Percentiles rank a stretch among this genome's conserved stretches.
These are phyloP conservation scores for Agelastica alni DNA, from an alignment of 2,888 invertebrate species.

Conservation along the genomic window DNA sequence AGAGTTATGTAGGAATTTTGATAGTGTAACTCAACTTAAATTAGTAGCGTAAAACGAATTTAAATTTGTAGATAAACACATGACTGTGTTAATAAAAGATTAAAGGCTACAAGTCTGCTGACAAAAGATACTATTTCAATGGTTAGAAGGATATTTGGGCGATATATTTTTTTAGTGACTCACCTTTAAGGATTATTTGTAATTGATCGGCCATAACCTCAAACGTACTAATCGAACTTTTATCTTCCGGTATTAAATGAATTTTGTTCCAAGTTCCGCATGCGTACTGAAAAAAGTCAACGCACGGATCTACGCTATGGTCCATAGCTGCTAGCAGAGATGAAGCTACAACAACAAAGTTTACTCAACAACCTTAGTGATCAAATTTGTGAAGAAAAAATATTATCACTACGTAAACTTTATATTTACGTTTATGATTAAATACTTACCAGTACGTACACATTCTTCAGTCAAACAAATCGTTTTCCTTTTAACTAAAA, in stretches of 20 bases:
- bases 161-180: no score
- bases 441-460: conserved; percentile 66
- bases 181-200: conserved; percentile 74
- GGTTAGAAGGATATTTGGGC: no score
- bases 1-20: no score
- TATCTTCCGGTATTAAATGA: conserved; percentile 84
- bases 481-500: conserved; percentile 47
- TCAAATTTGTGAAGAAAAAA: background rate
- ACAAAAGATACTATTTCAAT: no score
- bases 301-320: conserved; percentile 74
- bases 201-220: conserved; percentile 84
- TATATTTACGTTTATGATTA: background rate
- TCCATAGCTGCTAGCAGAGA: conserved; percentile 83
- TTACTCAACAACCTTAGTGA: background rate
- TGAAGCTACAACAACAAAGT: conserved; percentile 63
- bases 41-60: no score
- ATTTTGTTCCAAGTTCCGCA: conserved; percentile 87
- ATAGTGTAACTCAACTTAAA: no score
- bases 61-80: no score
- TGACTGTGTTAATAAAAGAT: no score
- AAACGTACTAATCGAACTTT: conserved; percentile 82
- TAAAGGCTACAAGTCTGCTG: no score
- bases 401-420: background rate
- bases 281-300: conserved; percentile 84
- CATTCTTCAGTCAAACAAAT: conserved; percentile 68